Evolutionary conservation across 2,888 invertebrate species (phyloP), one percentile per base, ranked within the genome.

Genomic region (Lamproptera curius): DNA sequence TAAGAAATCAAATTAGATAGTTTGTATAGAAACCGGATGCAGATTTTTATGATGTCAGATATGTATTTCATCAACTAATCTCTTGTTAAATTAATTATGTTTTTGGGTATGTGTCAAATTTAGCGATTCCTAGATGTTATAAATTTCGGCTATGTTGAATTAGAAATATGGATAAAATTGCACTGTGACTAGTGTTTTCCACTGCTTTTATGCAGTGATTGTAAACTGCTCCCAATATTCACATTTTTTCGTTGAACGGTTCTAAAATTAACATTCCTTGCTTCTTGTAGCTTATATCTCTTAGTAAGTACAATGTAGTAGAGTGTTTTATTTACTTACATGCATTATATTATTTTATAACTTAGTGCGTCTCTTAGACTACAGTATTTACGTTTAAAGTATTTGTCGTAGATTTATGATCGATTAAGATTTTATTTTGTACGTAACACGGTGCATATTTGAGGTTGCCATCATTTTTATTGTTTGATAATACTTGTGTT

Each of bases 401-500:
- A 56, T 56, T 52, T 46, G 49, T 51, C 40, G 38, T 51, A 39
- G 42, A 50, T 51, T 39, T 39, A 20, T 9, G n/a, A 28, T 46
- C 5, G 15, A 44, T 33, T 44, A 43, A 50, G 40, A 46, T 42
- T 26, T 16, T 54, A 57, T 61, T 58, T 62, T 50, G 57, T 67
- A 62, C 56, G 55, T 64, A 67, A 62, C 62, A 59, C 70, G 84
- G 83, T 80, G 84, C 81, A 75, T 79, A 75, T 70, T 70, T 62
- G 67, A 67, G 77, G 80, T 81, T 83, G 84, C 83, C 83, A 83
- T 83, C 72, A 67, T 68, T 63, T 23, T 5, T 74, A 62, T 79
- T 76, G 73, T 69, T 74, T 80, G 75, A 80, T 84, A 78, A 80
- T 82, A 61, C 80, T 80, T 84, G 80, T 61, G 80, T 82, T 85